These are phyloP conservation scores for Heteromyza rotundicornis DNA, from an alignment of 2,888 invertebrate genomes.

Conservation along the genomic window DNA sequence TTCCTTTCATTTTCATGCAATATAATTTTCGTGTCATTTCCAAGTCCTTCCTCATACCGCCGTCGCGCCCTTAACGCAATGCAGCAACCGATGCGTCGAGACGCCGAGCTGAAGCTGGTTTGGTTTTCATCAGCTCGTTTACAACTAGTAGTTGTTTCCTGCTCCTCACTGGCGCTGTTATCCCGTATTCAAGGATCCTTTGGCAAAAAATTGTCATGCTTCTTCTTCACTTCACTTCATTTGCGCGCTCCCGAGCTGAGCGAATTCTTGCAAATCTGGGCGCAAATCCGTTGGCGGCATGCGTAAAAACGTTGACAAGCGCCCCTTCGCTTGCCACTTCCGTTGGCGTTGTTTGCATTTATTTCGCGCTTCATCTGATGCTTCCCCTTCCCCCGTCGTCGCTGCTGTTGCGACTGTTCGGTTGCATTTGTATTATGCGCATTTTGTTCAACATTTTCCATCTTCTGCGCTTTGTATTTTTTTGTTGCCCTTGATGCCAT, in stretches of 20 bases:
- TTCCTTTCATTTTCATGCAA: neutral
- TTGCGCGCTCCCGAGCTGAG: neutral
- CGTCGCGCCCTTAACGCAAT: neutral
- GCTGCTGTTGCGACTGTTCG: neutral
- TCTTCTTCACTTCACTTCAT: neutral
- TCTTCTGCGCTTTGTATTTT: neutral
- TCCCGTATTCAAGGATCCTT: neutral
- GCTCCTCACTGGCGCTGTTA: neutral
- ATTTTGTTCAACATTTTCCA: neutral
- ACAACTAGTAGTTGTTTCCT: neutral
- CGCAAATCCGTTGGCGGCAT: neutral
- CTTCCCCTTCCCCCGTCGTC: no score
- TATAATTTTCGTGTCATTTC: neutral
- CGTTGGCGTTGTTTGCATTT: neutral
- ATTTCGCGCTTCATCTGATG: slow-evolving; percentile 1
- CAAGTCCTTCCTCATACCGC: neutral
- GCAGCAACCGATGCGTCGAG: neutral
- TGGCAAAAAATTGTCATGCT: neutral
- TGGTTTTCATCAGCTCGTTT: slow-evolving; percentile 4
- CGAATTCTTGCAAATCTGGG: neutral
- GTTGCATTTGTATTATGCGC: neutral
- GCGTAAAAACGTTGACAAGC: slow-evolving; percentile 1
- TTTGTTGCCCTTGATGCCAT: neutral
- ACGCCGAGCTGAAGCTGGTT: neutral
- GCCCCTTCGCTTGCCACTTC: neutral